Percentiles rank a stretch among this genome's conserved stretches.
These are phyloP conservation scores for Tragelaphus buxtoni DNA, from an alignment of 2,113 vertebrate species.

Conservation along the genomic window DNA sequence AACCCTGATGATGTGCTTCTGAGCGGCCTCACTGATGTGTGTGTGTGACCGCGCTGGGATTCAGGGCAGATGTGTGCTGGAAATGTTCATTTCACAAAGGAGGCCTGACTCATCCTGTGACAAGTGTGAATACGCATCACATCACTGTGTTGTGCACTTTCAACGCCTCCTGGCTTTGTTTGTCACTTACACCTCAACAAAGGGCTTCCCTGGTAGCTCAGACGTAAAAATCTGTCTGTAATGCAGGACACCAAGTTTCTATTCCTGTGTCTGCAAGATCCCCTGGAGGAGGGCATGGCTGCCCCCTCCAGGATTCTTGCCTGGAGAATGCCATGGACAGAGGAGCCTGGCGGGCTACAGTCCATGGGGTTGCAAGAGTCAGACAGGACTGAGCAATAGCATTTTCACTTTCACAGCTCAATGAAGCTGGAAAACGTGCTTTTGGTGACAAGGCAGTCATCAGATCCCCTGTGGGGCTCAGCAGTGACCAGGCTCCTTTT, in stretches of 20 bases:
- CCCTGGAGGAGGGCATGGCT: not conserved
- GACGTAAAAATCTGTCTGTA: not conserved
- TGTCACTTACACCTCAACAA: not conserved
- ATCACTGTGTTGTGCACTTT: not conserved
- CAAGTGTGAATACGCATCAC: fast-evolving
- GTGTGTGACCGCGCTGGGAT: not conserved
- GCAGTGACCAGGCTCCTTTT: not conserved
- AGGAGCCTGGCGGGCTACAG: not conserved
- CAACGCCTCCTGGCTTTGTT: not conserved
- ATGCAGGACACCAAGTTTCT: not conserved
- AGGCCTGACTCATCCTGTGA: not conserved
- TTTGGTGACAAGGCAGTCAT: not conserved
- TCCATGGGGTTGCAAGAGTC: not conserved
- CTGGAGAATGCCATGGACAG: not conserved
- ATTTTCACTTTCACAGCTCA: not conserved
- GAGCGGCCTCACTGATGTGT: fast-evolving
- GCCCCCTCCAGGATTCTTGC: not conserved
- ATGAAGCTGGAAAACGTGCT: not conserved
- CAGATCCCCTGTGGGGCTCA: not conserved
- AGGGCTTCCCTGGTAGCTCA: not conserved
- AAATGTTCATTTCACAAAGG: not conserved
- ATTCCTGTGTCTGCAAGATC: not conserved
- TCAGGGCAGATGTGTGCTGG: not conserved
- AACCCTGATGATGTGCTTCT: no score
- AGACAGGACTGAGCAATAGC: not conserved